A percentile compares a stretch with the other conserved stretches of the same genome.
Evolutionary conservation across 2,888 invertebrate species (phyloP).

Genomic region (Clusia tigrina): DNA sequence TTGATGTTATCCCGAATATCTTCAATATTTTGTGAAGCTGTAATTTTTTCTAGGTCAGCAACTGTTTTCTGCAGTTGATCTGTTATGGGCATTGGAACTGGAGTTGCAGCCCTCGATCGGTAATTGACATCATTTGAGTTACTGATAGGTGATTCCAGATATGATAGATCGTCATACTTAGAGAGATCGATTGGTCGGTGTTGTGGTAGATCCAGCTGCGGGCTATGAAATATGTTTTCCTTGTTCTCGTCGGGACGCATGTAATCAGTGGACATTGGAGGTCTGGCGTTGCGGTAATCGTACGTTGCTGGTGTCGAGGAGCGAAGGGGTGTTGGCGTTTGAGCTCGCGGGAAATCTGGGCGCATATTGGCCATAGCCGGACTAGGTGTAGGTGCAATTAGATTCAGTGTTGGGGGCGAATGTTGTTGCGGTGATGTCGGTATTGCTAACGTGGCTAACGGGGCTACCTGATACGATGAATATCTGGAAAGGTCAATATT

Average conservation of each 20-base stretch:
- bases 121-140: background rate
- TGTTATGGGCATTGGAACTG: background rate
- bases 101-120: conserved; percentile 15
- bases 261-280: conserved; percentile 53
- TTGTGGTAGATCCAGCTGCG: conserved; percentile 48
- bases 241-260: conserved; percentile 55
- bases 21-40: conserved; percentile 49
- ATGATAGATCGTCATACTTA: conserved; percentile 39
- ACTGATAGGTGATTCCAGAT: background rate
- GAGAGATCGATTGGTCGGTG: conserved; percentile 59
- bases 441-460: conserved; percentile 26
- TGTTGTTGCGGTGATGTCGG: conserved; percentile 18
- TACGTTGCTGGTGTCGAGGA: conserved; percentile 35
- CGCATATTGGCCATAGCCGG: conserved; percentile 38
- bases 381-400: conserved; percentile 56
- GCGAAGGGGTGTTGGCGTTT: conserved; percentile 35
- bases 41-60: conserved; percentile 47
- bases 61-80: conserved; percentile 50
- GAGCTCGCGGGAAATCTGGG: conserved; percentile 42
- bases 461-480: conserved; percentile 16
- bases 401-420: conserved; percentile 47
- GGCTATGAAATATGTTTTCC: conserved; percentile 35
- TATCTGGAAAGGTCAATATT: conserved; percentile 53
- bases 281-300: conserved; percentile 53
- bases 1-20: conserved; percentile 55